phyloP scores from a whole-genome alignment of 1,140 invertebrate genomes.

The Argopecten irradians region DNA sequence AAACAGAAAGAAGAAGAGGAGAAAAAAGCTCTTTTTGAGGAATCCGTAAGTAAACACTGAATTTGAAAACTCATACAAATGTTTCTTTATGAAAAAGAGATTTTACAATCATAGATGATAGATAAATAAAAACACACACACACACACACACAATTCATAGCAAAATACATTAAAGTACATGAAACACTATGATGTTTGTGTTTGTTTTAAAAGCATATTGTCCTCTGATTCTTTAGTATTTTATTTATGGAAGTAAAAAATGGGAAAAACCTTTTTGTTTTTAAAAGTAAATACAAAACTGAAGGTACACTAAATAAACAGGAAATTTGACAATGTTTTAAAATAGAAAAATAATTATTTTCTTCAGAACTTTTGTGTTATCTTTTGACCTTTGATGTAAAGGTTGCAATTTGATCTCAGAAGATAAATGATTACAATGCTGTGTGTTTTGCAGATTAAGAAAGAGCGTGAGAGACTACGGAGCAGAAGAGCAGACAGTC shows the following conservation, averaged over 20 bases:
- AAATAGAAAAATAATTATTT: neutral
- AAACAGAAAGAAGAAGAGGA: slow-evolving; percentile 94
- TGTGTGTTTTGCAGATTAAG: slow-evolving; percentile 61
- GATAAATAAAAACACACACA: too few species aligned
- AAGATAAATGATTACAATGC: neutral
- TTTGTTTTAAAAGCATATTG: too few species aligned
- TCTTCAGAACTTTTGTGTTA: too few species aligned
- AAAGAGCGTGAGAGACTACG: slow-evolving; percentile 68
- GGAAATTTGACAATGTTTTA: neutral
- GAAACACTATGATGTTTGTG: neutral
- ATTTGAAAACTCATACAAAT: too few species aligned
- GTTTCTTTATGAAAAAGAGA: neutral
- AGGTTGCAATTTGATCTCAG: neutral
- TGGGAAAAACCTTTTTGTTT: too few species aligned
- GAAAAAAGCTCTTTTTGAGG: slow-evolving; percentile 92
- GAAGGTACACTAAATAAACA: neutral
- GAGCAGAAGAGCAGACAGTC: slow-evolving; percentile 57
- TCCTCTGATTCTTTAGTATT: too few species aligned
- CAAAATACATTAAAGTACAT: neutral
- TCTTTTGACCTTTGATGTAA: too few species aligned
- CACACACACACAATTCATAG: neutral
- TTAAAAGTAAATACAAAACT: neutral
- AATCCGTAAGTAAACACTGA: slow-evolving; percentile 87
- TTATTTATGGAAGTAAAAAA: too few species aligned
- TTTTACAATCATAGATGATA: neutral